A percentile compares a stretch with the other conserved stretches of the same genome.
phyloP scores from a whole-genome alignment of 2,113 vertebrate species.

The Baryphthengus martii region DNA sequence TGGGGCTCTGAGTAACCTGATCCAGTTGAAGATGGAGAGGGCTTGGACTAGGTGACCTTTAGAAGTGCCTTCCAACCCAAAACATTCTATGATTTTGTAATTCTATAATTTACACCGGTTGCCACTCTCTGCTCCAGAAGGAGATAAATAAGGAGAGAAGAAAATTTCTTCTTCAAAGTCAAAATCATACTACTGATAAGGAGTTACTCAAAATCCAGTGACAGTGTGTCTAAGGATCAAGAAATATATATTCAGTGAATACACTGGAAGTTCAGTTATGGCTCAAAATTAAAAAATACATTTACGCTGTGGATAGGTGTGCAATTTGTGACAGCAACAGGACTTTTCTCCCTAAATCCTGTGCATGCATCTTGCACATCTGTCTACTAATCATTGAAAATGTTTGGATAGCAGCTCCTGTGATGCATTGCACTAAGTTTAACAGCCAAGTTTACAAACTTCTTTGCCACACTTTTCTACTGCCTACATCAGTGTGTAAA shows the following conservation, averaged over 20 bases:
- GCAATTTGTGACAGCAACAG: neutral
- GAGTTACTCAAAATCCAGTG: neutral
- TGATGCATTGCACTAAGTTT: neutral
- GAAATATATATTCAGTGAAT: neutral
- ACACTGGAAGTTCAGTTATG: neutral
- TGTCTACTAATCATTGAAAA: neutral
- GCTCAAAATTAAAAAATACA: neutral
- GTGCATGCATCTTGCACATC: neutral
- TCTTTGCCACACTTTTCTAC: neutral
- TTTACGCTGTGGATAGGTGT: neutral
- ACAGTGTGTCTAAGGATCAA: neutral
- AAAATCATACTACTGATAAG: neutral
- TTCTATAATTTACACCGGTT: neutral
- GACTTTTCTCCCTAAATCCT: neutral
- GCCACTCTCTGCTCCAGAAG: neutral
- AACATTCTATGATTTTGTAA: neutral
- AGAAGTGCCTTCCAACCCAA: too few species aligned
- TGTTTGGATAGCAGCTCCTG: neutral
- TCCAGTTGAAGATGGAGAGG: neutral
- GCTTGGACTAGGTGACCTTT: too few species aligned
- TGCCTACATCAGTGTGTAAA: neutral
- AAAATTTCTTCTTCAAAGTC: neutral
- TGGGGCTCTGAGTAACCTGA: neutral
- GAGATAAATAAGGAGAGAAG: neutral
- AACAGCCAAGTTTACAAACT: neutral